phyloP scores from a whole-genome alignment of 2,797 vertebrate species.

The Sebastes steindachneri region DNA sequence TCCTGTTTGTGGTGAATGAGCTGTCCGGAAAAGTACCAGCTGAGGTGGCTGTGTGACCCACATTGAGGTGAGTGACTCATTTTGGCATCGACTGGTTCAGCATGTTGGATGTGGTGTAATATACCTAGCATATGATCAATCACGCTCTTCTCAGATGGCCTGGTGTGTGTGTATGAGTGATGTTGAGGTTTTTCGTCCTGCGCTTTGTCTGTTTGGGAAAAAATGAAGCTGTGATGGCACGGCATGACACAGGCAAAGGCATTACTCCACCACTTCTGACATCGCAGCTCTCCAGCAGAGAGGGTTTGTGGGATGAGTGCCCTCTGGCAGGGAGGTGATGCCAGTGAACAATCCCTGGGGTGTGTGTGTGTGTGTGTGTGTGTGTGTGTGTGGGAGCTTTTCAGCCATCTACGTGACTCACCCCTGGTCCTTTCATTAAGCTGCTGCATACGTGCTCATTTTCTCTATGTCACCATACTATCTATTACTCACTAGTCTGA shows the following conservation, averaged over 20 bases:
- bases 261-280: conserved; percentile 43
- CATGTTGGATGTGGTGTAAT: conserved; percentile 18
- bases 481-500: conserved; percentile 61
- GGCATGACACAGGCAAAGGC: conserved; percentile 17
- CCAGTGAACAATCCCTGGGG: conserved; percentile 50
- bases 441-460: conserved; percentile 54
- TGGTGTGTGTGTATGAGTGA: conserved; percentile 8
- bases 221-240: conserved; percentile 9
- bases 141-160: conserved; percentile 24
- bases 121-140: conserved; percentile 42
- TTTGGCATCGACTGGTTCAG: conserved; percentile 23
- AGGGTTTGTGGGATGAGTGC: conserved; percentile 60
- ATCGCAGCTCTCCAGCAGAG: conserved; percentile 36
- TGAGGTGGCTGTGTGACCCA: conserved; percentile 23
- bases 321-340: conserved; percentile 62
- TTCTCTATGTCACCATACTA: conserved; percentile 40
- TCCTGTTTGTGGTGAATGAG: conserved; percentile 5
- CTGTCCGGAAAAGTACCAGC: conserved; percentile 23
- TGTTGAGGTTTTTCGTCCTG: conserved; percentile 19
- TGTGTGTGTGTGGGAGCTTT: conserved; percentile 38
- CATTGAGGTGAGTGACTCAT: conserved; percentile 50
- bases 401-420: conserved; percentile 67
- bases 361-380: conserved; percentile 6
- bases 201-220: conserved; percentile 6
- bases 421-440: conserved; percentile 58